Percentiles rank a stretch among this genome's conserved stretches.
These are phyloP conservation scores for Lasioglossum zephyrum DNA, from an alignment of 2,888 invertebrate species.

Conservation along the genomic window DNA sequence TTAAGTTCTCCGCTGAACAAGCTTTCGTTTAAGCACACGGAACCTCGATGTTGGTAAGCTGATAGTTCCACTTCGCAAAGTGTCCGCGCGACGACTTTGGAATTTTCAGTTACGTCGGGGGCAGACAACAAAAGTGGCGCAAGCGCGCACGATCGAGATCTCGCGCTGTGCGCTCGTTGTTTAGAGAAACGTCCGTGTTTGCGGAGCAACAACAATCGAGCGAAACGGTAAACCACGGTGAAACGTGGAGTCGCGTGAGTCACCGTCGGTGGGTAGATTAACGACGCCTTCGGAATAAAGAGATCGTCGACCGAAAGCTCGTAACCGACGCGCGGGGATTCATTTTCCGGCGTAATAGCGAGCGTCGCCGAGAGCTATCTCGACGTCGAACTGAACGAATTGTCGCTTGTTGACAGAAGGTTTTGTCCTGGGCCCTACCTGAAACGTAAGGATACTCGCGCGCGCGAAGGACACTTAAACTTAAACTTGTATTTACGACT, in stretches of 20 bases:
- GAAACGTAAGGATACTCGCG: neutral
- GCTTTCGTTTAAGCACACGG: neutral
- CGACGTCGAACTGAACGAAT: neutral
- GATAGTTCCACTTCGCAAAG: neutral
- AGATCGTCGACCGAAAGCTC: conserved; percentile 38
- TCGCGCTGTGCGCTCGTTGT: neutral
- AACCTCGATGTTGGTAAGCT: neutral
- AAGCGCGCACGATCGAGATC: neutral
- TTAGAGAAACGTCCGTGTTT: neutral
- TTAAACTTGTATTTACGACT: neutral
- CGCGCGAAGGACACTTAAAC: neutral
- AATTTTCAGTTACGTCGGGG: neutral
- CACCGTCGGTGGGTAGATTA: conserved; percentile 26
- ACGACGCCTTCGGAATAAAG: conserved; percentile 49
- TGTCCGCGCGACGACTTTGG: neutral
- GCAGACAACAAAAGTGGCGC: neutral
- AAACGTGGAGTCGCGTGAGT: conserved; percentile 32
- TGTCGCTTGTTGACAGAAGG: neutral
- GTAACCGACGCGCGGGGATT: conserved; percentile 46
- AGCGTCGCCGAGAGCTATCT: conserved; percentile 51
- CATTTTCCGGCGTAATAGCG: conserved; percentile 54
- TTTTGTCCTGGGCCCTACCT: neutral
- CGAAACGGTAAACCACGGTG: conserved; percentile 7
- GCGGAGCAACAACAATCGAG: neutral
- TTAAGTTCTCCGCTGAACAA: neutral